Base-by-base conservation (phyloP, 2,888 invertebrate genomes). In the Arge pagana region DNA sequence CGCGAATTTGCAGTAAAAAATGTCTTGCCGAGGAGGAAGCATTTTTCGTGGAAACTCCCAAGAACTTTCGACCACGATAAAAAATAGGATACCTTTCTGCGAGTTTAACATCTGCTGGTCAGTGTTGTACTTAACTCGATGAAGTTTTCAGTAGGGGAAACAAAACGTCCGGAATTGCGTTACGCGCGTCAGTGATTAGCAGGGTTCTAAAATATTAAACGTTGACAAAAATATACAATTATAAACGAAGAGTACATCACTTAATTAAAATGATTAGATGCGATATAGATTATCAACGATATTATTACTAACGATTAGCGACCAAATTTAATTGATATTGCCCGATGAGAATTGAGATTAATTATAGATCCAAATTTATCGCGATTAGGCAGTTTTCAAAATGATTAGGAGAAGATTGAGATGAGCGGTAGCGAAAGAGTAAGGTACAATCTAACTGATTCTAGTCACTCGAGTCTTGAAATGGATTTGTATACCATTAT, bases 341-440 rank as follows among this genome's bases (percentile, higher is more conserved):
- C 67, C 65, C 64, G 65, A 60, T 66, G 63, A 68, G 67, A 70
- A 66, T 71, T 68, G 67, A 68, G 54, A 64, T 69, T 63, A 55
- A 53, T 50, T 56, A 54, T 52, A 55, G 48, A 56, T 56, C 48
- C 52, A 56, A 53, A 50, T 51, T 50, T 55, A 35, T 10, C 4
- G 23, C 5, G 5, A 39, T 39, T n/a, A 28, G 19, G 28, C 30
- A 42, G 16, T 39, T n/a, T 40, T 15, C n/a, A n/a, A 11, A 21
- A 45, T 45, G 16, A 45, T 45, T 45, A 45, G 31, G 23, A 23
- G 8, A 18, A 13, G 40, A 24, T 28, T 1, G 19, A 18, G 4
- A 26, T n/a, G 16, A 16, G 15, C 30, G 7, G 11, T 42, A 31
- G 11, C 30, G 30, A 42, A 30, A 42, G 8, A 6, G 7, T 42